Base-by-base conservation (phyloP, 1,140 invertebrate species). In the Hermatobates lingyangjiaoensis region DNA sequence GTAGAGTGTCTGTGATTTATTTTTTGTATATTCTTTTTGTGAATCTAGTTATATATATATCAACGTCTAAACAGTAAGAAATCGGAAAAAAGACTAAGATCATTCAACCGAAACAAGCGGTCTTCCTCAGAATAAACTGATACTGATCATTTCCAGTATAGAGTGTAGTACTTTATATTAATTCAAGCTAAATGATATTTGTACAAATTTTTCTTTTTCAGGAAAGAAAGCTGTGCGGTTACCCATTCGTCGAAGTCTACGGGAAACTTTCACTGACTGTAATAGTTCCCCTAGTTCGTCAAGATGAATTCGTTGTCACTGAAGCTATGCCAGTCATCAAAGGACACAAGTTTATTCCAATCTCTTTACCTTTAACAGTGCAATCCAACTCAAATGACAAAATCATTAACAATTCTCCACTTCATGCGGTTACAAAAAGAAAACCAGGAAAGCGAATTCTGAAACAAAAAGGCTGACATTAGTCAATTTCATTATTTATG, bases 301-400 rank as follows among this genome's bases (percentile, higher is more conserved):
- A 55, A 45, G 54, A 55, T 42, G 48, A 50, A 10, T 55, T 55
- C 47, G 54, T 55, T 46, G 54, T 55, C 1, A 23, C 28, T 20
- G 50, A 55, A 45, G 54, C 54, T 18, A 44, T 47, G 28, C 25
- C 39, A 20, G 23, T 55, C 14, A 46, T 52, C 23, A 45, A 30
- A 46, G 50, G 50, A n/a, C n/a, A n/a, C n/a, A n/a, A n/a, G n/a
- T n/a, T n/a, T n/a, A n/a, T n/a, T n/a, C n/a, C n/a, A n/a, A n/a
- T n/a, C n/a, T n/a, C n/a, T n/a, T n/a, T n/a, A n/a, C n/a, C n/a
- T n/a, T n/a, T n/a, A n/a, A n/a, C n/a, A n/a, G n/a, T n/a, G n/a
- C n/a, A n/a, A n/a, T n/a, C n/a, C n/a, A n/a, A n/a, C n/a, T n/a
- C n/a, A n/a, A n/a, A n/a, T n/a, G n/a, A n/a, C n/a, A n/a, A n/a